Evolutionary conservation across 1,140 invertebrate species (phyloP).

Genomic region (Oppia nitens): DNA sequence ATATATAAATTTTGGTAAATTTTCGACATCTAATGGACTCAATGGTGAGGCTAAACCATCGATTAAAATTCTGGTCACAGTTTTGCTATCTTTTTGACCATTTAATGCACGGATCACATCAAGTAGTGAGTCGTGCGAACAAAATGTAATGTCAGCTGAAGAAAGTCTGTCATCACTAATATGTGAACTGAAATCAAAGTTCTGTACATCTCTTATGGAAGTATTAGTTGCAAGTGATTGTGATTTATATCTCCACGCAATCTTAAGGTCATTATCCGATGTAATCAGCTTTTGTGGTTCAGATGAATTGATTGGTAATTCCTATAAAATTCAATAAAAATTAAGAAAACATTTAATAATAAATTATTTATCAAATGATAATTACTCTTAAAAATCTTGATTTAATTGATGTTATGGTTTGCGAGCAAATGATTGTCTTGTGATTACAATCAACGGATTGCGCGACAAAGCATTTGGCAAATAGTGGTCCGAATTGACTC

Average conservation of each 20-base stretch:
- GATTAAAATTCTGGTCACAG: not conserved
- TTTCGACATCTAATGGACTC: not conserved
- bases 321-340: conserved; percentile 3
- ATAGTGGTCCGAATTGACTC: not conserved
- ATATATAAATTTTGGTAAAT: not conserved
- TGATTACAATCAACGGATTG: not conserved
- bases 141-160: not conserved
- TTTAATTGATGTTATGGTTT: not conserved
- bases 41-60: not conserved
- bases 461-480: not conserved
- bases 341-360: not conserved
- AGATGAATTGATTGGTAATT: not conserved
- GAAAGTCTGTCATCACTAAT: not conserved
- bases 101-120: not conserved
- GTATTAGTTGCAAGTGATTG: not conserved
- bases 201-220: not conserved
- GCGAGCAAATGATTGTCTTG: not conserved
- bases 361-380: not conserved
- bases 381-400: not conserved
- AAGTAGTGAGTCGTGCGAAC: not conserved
- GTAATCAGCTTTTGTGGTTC: not conserved
- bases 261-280: not conserved
- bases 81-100: not conserved
- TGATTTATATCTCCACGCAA: conserved; percentile 3
- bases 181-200: not conserved